phyloP scores from a whole-genome alignment of 1,140 invertebrate species.

The Lepidurus packardi region DNA sequence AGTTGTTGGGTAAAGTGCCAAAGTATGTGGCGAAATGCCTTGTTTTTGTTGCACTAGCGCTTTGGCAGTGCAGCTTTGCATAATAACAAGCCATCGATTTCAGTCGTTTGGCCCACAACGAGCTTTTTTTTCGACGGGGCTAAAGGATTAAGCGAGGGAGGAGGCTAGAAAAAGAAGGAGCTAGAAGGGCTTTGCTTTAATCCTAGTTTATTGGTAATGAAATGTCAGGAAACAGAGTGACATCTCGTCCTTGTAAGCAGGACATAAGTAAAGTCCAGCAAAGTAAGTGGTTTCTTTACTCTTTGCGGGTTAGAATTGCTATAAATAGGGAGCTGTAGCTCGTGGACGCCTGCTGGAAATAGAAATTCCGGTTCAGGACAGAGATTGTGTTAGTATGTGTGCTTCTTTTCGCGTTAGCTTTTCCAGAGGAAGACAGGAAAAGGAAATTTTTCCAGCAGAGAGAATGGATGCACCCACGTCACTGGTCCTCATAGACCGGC shows the following conservation, averaged over 20 bases:
- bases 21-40: constrained; percentile 21
- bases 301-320: background rate
- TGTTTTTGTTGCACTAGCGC: background rate
- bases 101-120: background rate
- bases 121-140: background rate
- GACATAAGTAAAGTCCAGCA: background rate
- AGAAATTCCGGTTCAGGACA: constrained; percentile 14
- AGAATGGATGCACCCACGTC: background rate
- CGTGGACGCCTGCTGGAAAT: constrained; percentile 7
- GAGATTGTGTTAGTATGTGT: constrained; percentile 13
- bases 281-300: background rate
- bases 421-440: background rate
- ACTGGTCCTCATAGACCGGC: background rate
- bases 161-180: background rate
- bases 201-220: background rate
- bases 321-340: constrained; percentile 19
- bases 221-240: background rate
- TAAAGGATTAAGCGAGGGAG: background rate
- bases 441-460: background rate
- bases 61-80: background rate
- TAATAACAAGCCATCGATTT: constrained; percentile 19
- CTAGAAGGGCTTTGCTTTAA: background rate
- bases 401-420: constrained; percentile 2
- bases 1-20: constrained; percentile 10
- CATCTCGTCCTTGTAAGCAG: background rate